phyloP scores from a whole-genome alignment of 1,140 invertebrate species.

The Stenopsyche tienmushanensis region DNA sequence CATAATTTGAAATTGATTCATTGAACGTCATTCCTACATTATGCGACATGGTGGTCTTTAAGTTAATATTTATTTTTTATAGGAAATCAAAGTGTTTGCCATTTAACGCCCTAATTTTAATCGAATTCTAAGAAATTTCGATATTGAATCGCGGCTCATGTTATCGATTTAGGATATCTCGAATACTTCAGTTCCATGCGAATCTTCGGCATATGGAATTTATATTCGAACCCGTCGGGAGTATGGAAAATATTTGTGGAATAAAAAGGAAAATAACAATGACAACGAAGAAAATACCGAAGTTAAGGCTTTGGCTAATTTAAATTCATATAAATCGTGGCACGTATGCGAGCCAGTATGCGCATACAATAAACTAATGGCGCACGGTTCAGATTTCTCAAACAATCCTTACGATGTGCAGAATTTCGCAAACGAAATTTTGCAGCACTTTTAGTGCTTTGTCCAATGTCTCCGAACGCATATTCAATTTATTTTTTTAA shows the following conservation, averaged over 20 bases:
- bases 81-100: too few relatives aligned
- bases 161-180: not conserved
- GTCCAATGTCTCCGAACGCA: too few relatives aligned
- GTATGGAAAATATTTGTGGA: too few relatives aligned
- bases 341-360: constrained; percentile 15
- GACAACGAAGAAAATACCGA: too few relatives aligned
- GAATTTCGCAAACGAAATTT: constrained; percentile 11
- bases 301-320: constrained; percentile 26
- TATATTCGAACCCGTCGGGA: not conserved
- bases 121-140: not conserved
- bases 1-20: too few relatives aligned
- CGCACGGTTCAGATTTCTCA: constrained; percentile 6
- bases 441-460: too few relatives aligned
- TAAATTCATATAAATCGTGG: constrained; percentile 33
- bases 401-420: constrained; percentile 6
- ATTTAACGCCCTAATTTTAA: too few relatives aligned
- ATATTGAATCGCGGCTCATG: not conserved
- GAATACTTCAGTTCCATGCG: not conserved
- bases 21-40: too few relatives aligned
- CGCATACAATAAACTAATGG: constrained; percentile 24
- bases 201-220: not conserved
- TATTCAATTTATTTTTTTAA: too few relatives aligned
- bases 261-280: too few relatives aligned
- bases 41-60: too few relatives aligned
- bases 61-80: too few relatives aligned